phyloP scores from a whole-genome alignment of 2,797 vertebrate species.

The Meda fulgida region DNA sequence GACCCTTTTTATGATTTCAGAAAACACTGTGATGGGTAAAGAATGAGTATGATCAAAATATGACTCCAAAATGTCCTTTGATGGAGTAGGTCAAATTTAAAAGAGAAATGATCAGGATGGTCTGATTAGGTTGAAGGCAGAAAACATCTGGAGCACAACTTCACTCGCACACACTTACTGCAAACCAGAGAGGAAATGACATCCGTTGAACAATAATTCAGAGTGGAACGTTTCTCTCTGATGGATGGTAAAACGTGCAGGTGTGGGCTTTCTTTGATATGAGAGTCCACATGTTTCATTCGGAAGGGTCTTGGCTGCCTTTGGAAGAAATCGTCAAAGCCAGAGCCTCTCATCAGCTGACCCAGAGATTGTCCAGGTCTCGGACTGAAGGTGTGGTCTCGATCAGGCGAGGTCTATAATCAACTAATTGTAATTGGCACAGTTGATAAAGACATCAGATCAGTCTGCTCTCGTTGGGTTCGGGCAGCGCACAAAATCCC shows the following conservation, averaged over 20 bases:
- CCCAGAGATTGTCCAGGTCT: conserved; percentile 36
- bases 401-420: conserved; percentile 31
- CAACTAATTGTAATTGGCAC: conserved; percentile 14
- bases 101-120: conserved; percentile 52
- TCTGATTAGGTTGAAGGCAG: conserved; percentile 73
- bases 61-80: conserved; percentile 12
- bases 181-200: conserved; percentile 74
- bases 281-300: conserved; percentile 62
- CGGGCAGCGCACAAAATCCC: not conserved
- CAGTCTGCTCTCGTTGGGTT: not conserved
- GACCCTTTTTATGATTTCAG: not conserved
- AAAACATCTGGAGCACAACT: conserved; percentile 81
- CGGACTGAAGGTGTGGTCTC: conserved; percentile 45
- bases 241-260: conserved; percentile 62
- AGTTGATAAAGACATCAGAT: conserved; percentile 43
- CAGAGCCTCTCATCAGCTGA: conserved; percentile 25
- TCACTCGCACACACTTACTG: conserved; percentile 18
- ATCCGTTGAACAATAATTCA: conserved; percentile 81
- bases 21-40: conserved; percentile 25
- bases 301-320: conserved; percentile 46
- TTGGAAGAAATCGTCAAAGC: conserved; percentile 32
- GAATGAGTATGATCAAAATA: conserved; percentile 13
- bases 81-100: not conserved
- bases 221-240: conserved; percentile 75
- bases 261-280: conserved; percentile 65